Conservation (phyloP, 2,113 vertebrate species). For the Tachysurus fulvidraco region DNA sequence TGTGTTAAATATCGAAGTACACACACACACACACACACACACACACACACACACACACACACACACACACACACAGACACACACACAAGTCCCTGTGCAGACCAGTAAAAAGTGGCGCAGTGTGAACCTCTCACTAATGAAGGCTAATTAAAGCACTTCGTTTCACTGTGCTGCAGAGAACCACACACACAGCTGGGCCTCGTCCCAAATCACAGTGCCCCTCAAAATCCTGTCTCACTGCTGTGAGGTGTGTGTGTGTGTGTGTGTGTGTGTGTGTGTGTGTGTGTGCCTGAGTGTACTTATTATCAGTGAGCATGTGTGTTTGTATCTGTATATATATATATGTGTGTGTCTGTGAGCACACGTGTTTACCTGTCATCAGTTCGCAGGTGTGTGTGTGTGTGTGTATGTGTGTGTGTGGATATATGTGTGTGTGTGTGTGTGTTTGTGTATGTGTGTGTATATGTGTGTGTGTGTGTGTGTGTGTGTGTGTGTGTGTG, state of each 20-base stretch:
- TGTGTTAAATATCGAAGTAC: not conserved
- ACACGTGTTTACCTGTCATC: not conserved
- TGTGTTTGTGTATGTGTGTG: not conserved
- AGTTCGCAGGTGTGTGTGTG: not conserved
- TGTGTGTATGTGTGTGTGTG: conserved; percentile 43
- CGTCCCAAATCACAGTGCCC: conserved; percentile 16
- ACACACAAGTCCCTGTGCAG: not conserved
- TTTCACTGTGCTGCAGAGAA: not conserved
- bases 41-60: not conserved
- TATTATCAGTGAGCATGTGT: not conserved
- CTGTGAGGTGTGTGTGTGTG: too few species aligned
- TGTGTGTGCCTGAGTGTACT: too few species aligned
- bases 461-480: conserved; percentile 30
- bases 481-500: not conserved
- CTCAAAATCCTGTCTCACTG: not conserved
- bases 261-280: not conserved
- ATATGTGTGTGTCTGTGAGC: not conserved
- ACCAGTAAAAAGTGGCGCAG: conserved; percentile 8
- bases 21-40: not conserved
- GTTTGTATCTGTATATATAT: not conserved
- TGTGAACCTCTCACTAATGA: not conserved
- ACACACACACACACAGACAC: not conserved
- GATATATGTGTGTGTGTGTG: not conserved
- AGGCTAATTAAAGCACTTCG: conserved; percentile 33
- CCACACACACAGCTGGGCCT: not conserved